A percentile compares a stretch with the other conserved stretches of the same genome.
Conservation (phyloP, 2,113 vertebrate species). For the Malaclemys terrapin region DNA sequence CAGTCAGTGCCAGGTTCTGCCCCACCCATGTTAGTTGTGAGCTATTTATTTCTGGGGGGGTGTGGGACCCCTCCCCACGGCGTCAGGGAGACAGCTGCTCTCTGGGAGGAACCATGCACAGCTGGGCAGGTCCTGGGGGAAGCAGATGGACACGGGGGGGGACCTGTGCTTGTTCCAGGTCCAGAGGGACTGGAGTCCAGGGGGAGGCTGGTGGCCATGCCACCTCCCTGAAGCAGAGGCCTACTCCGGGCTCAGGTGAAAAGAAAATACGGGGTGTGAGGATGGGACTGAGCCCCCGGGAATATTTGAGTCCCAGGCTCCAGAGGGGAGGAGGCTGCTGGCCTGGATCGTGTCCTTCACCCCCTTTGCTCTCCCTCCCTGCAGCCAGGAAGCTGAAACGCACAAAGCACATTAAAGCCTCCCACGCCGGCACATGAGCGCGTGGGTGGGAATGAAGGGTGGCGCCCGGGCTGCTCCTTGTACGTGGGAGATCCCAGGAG, state of each 20-base stretch:
- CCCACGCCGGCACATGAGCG: not conserved
- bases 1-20: not conserved
- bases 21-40: not conserved
- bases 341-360: not conserved
- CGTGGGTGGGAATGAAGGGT: not conserved
- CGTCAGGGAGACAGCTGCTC: too few relatives aligned
- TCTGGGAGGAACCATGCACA: not conserved
- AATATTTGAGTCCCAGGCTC: not conserved
- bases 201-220: not conserved
- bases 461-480: not conserved
- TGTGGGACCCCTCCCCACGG: not conserved
- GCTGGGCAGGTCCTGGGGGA: not conserved
- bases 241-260: not conserved
- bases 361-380: not conserved
- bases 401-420: not conserved
- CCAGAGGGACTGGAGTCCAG: too few relatives aligned
- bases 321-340: not conserved
- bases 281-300: fast-evolving
- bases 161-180: not conserved
- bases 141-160: not conserved
- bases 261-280: too few relatives aligned
- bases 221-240: not conserved
- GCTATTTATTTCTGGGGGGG: not conserved
- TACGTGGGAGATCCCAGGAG: not conserved
- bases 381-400: not conserved